Percentiles rank a stretch among this genome's conserved stretches.
phyloP scores from a whole-genome alignment of 2,888 invertebrate genomes.

The Lathronympha strigana region DNA sequence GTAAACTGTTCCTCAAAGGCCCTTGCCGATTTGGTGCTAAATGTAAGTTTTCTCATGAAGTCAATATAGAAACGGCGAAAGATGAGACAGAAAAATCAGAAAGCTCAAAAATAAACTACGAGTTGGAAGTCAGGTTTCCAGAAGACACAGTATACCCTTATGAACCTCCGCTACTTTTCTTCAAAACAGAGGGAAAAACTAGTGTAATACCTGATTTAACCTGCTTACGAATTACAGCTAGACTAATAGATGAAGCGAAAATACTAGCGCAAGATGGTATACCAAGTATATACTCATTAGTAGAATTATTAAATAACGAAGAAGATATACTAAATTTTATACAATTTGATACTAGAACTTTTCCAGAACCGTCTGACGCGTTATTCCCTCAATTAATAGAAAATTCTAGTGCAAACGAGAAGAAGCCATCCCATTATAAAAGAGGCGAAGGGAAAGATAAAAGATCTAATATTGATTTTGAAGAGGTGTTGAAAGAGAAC shows the following conservation, averaged over 20 bases:
- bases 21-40: constrained; percentile 89
- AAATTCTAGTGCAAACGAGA: constrained; percentile 53
- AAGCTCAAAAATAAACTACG: constrained; percentile 80
- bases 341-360: constrained; percentile 79
- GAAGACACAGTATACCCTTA: constrained; percentile 88
- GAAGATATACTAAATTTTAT: constrained; percentile 86
- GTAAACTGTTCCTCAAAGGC: constrained; percentile 86
- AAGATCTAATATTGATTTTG: constrained; percentile 76
- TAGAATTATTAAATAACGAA: constrained; percentile 88
- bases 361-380: constrained; percentile 81
- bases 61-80: constrained; percentile 63
- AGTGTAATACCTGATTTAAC: constrained; percentile 85
- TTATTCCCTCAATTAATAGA: constrained; percentile 85
- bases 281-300: constrained; percentile 89
- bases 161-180: constrained; percentile 88
- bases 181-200: constrained; percentile 85
- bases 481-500: constrained; percentile 85
- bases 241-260: constrained; percentile 88
- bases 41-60: constrained; percentile 89
- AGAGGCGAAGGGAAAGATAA: constrained; percentile 84
- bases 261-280: constrained; percentile 86
- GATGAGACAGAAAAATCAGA: constrained; percentile 59
- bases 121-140: constrained; percentile 90
- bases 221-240: constrained; percentile 86
- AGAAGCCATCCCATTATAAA: constrained; percentile 86